Evolutionary conservation across 37 sponge, comb jelly and placozoan species (phyloP).

Genomic region (Geodia barretti): DNA sequence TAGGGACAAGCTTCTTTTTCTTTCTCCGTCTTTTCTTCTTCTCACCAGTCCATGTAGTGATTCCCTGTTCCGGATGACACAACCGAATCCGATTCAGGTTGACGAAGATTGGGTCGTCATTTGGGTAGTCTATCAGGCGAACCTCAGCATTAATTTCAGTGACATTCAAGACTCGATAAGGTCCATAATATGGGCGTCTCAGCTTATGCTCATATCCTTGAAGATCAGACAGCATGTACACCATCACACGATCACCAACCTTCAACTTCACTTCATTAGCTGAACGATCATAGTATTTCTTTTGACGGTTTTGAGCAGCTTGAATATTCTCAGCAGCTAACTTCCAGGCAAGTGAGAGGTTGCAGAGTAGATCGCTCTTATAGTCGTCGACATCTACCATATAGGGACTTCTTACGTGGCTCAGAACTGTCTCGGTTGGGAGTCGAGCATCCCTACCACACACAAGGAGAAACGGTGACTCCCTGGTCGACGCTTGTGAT

Average conservation of each 20-base stretch:
- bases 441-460: constrained; percentile 47
- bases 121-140: constrained; percentile 7
- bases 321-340: constrained; percentile 29
- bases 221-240: constrained; percentile 23
- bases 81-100: constrained; percentile 18
- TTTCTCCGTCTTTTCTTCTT: not conserved
- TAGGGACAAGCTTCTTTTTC: not conserved
- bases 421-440: constrained; percentile 29
- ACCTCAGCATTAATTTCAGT: constrained; percentile 44
- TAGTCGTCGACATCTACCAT: constrained; percentile 44
- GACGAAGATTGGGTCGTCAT: constrained; percentile 10
- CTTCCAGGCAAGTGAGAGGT: constrained; percentile 20
- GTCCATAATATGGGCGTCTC: constrained; percentile 31
- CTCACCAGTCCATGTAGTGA: not conserved
- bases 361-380: constrained; percentile 8
- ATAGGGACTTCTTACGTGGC: constrained; percentile 7
- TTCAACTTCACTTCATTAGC: not conserved
- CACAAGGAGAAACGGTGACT: constrained; percentile 50
- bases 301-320: constrained; percentile 16
- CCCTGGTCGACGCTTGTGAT: constrained; percentile 41
- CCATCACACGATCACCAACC: constrained; percentile 28
- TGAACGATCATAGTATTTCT: constrained; percentile 7
- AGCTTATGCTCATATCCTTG: constrained; percentile 34
- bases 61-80: constrained; percentile 13
- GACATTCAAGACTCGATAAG: constrained; percentile 14